These are phyloP conservation scores for Rugalucina vietnamica DNA, from an alignment of 2,888 invertebrate genomes.

Conservation along the genomic window DNA sequence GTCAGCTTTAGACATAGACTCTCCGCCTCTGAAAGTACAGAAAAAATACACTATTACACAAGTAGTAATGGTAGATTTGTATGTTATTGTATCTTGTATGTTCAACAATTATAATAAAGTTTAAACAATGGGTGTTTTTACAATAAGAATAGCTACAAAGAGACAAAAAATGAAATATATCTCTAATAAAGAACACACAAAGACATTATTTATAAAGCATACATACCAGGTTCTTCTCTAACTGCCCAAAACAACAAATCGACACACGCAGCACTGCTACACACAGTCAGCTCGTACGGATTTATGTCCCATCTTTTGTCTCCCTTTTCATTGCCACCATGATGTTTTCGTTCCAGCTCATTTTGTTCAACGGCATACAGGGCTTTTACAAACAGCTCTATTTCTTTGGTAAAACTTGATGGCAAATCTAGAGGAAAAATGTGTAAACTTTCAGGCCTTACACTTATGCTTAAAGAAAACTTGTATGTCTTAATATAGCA, in stretches of 20 bases:
- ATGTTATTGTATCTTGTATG: too few relatives aligned
- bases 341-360: slow-evolving; percentile 88
- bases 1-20: slow-evolving; percentile 96
- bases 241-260: slow-evolving; percentile 99
- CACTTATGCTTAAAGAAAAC: too few relatives aligned
- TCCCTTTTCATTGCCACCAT: slow-evolving; percentile 40
- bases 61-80: too few relatives aligned
- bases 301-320: slow-evolving; percentile 70
- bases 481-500: too few relatives aligned
- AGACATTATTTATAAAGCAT: too few relatives aligned
- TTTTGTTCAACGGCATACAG: slow-evolving; percentile 96
- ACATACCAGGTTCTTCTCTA: slow-evolving; percentile 95
- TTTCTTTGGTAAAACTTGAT: slow-evolving; percentile 95
- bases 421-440: slow-evolving; percentile 88
- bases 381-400: slow-evolving; percentile 94
- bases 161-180: too few relatives aligned
- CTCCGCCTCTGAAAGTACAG: slow-evolving; percentile 91
- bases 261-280: slow-evolving; percentile 98
- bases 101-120: too few relatives aligned
- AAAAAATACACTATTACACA: too few relatives aligned
- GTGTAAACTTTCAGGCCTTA: neutral
- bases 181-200: too few relatives aligned
- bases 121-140: too few relatives aligned
- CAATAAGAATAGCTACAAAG: too few relatives aligned
- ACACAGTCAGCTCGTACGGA: slow-evolving; percentile 90